Base-by-base conservation (phyloP, 2,797 vertebrate species). In the Notamacropus eugenii region DNA sequence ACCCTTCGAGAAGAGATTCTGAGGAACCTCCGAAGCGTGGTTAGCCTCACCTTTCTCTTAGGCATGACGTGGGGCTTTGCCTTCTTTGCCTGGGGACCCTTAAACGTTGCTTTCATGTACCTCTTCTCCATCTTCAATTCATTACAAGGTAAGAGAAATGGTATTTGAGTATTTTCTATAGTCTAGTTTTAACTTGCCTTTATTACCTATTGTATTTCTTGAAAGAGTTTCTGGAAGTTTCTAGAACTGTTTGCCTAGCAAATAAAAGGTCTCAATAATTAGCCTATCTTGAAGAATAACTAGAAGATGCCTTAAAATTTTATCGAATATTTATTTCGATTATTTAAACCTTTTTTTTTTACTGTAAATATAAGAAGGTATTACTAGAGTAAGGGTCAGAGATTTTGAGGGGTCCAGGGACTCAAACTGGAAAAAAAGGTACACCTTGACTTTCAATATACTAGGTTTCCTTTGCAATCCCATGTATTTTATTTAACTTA, bases 11-110 rank as follows among this genome's bases (percentile, higher is more conserved):
- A 99, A 97, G 99, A 99, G 98, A 98, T 99, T 8, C 97, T 99
- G 6, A 97, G 99, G 14, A 99, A 99, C 98, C 98, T 99, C 16
- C 99, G 99, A 1, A 99, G 99, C 0, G 99, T 99, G 11, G 96
- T 99, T 98, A 99, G 99, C 98, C 99, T 99, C 90, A 99, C 99
- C 14, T 99, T 99, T 98, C 99, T 99, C 90, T 98, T 99, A 40
- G 99, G 99, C 91, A 99, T 99, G 99, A 99, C 99, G 0, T 99
- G 99, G 99, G 99, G 99, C 93, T 99, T 99, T 96, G 99, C 99
- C 34, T 99, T 99, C 98, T 99, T 99, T 56, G 99, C 99, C 96
- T 99, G 99, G 99, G 99, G 99, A 0, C 99, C 99, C 0, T 98
- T 99, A 96, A 98, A 98, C 96, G 97, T 99, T 91, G 97, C 98